Conservation (phyloP, 2,113 vertebrate species). For the Origma solitaria region DNA sequence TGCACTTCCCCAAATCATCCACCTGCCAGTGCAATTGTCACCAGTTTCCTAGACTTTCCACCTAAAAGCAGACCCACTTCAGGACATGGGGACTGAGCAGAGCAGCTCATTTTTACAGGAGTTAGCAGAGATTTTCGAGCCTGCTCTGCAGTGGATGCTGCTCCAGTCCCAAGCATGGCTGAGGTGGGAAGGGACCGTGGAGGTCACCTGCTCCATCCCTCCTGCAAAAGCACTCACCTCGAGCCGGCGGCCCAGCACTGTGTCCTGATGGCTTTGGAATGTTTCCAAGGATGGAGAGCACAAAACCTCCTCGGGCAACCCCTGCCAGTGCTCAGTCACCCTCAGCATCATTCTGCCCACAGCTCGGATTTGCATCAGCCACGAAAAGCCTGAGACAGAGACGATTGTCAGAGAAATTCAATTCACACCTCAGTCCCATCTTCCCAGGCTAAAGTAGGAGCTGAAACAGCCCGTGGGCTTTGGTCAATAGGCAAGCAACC, state of each 20-base stretch:
- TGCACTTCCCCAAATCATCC: background rate
- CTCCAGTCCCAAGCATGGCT: background rate
- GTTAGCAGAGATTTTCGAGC: background rate
- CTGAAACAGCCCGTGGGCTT: background rate
- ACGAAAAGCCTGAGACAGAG: background rate
- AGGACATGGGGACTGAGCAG: background rate
- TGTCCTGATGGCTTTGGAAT: background rate
- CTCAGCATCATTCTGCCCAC: rapidly evolving
- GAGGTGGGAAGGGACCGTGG: background rate
- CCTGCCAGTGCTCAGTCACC: background rate
- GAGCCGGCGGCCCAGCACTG: background rate
- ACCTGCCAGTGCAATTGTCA: no score
- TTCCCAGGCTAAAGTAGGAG: background rate
- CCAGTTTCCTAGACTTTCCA: background rate
- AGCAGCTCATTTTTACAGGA: background rate
- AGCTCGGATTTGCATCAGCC: background rate
- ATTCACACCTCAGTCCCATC: background rate
- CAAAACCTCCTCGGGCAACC: background rate
- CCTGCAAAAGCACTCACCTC: background rate
- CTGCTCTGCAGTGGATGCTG: background rate
- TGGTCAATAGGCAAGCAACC: background rate
- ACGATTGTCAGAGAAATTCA: background rate
- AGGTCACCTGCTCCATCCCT: background rate
- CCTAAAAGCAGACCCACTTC: background rate
- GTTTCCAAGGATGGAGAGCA: background rate